These are phyloP conservation scores for Flexamia atlantica DNA, from an alignment of 2,888 invertebrate species.

Conservation along the genomic window DNA sequence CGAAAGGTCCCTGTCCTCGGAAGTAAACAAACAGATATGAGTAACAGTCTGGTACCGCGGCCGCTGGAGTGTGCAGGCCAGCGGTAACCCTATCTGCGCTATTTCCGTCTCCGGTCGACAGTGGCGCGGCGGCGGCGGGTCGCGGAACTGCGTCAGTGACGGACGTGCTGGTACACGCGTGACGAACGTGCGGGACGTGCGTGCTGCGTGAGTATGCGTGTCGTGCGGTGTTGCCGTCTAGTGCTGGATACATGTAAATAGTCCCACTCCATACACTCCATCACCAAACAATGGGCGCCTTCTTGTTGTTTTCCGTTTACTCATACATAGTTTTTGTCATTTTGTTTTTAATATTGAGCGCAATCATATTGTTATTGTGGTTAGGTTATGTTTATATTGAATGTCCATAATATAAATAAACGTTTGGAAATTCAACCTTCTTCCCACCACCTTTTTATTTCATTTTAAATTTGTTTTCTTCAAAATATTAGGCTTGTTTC, in stretches of 20 bases:
- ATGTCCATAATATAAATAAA: not conserved
- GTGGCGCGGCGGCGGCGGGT: not conserved
- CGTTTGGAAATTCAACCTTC: not conserved
- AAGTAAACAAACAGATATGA: conserved; percentile 43
- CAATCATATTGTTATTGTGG: not conserved
- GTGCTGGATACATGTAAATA: conserved; percentile 55
- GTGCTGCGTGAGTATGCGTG: conserved; percentile 53
- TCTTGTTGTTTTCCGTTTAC: conserved; percentile 16
- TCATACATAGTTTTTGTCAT: conserved; percentile 21
- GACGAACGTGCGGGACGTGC: conserved; percentile 21
- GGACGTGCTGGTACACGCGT: not conserved
- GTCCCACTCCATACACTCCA: not conserved
- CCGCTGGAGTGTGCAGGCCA: conserved; percentile 3
- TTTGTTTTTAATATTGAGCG: not conserved
- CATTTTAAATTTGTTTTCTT: too few species aligned
- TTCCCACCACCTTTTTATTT: not conserved
- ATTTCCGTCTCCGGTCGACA: not conserved
- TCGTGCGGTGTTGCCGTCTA: conserved; percentile 46
- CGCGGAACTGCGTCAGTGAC: not conserved
- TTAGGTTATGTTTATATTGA: conserved; percentile 43
- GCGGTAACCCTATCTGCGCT: conserved; percentile 50
- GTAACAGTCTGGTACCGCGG: not conserved
- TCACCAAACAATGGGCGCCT: conserved; percentile 8
- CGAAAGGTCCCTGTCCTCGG: not conserved
- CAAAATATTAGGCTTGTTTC: too few species aligned